Evolutionary conservation across 2,797 vertebrate species (phyloP).

Genomic region (Anas georgica): DNA sequence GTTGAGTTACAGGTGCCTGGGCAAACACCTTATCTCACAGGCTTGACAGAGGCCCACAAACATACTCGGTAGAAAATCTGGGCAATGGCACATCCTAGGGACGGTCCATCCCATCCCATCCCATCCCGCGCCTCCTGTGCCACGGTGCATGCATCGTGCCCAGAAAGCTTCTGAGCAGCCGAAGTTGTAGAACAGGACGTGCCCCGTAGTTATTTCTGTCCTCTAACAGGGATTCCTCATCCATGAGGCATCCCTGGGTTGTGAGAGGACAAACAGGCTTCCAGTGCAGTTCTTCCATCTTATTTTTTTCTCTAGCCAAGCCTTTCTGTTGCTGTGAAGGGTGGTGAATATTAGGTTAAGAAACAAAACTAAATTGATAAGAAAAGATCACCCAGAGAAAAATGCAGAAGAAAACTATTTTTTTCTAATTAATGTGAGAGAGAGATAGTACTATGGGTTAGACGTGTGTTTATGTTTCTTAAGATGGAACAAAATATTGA

Average conservation of each 20-base stretch:
- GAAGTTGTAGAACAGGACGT: background rate
- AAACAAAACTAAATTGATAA: background rate
- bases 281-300: background rate
- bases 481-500: background rate
- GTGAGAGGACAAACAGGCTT: background rate
- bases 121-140: background rate
- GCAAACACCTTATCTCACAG: rapidly evolving
- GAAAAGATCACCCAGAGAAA: background rate
- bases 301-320: background rate
- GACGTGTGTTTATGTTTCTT: background rate
- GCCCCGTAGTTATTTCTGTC: background rate
- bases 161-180: background rate
- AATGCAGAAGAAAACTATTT: background rate
- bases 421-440: background rate
- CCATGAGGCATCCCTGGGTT: background rate
- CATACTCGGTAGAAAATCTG: rapidly evolving
- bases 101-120: background rate
- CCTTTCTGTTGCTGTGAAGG: background rate
- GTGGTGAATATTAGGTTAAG: background rate
- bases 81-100: rapidly evolving
- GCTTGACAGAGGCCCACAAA: background rate
- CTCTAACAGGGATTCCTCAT: background rate
- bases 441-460: background rate
- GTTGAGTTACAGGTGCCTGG: background rate
- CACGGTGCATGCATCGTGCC: rapidly evolving